Conservation (phyloP, 1,140 invertebrate genomes). For the Lithobius niger region DNA sequence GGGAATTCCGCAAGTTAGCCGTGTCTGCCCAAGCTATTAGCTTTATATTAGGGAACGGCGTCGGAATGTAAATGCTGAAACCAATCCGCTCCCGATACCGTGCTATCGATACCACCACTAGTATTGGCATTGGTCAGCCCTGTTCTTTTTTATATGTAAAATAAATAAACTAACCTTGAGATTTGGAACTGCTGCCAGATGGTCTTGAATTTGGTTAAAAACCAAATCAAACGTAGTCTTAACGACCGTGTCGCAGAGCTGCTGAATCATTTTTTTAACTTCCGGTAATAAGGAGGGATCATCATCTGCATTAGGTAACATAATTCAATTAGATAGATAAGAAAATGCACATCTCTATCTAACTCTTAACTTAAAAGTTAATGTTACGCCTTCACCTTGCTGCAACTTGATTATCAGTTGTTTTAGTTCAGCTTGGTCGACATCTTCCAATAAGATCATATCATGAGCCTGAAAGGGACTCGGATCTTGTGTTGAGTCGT, state of each 20-base stretch:
- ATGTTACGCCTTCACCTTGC: no score
- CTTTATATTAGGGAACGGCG: no score
- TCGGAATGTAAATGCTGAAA: no score
- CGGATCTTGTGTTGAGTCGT: no score
- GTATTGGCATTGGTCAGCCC: no score
- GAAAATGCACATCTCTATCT: no score
- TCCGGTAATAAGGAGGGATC: neutral
- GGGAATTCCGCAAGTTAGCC: no score
- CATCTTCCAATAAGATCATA: neutral
- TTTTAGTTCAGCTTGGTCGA: neutral
- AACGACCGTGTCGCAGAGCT: constrained; percentile 30
- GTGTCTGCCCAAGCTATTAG: no score
- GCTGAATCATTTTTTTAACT: constrained; percentile 22
- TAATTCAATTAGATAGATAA: neutral
- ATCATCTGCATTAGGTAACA: neutral
- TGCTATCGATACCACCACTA: no score
- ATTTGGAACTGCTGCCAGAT: constrained; percentile 26
- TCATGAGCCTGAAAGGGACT: neutral
- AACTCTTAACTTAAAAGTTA: no score
- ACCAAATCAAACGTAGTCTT: constrained; percentile 35
- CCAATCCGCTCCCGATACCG: no score
- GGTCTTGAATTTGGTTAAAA: constrained; percentile 30
- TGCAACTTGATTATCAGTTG: neutral
- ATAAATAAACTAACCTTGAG: constrained; percentile 40
- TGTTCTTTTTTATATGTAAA: no score